A percentile compares a stretch with the other conserved stretches of the same genome.
phyloP scores from a whole-genome alignment of 1,140 invertebrate species.

The Zaprionus davidi region DNA sequence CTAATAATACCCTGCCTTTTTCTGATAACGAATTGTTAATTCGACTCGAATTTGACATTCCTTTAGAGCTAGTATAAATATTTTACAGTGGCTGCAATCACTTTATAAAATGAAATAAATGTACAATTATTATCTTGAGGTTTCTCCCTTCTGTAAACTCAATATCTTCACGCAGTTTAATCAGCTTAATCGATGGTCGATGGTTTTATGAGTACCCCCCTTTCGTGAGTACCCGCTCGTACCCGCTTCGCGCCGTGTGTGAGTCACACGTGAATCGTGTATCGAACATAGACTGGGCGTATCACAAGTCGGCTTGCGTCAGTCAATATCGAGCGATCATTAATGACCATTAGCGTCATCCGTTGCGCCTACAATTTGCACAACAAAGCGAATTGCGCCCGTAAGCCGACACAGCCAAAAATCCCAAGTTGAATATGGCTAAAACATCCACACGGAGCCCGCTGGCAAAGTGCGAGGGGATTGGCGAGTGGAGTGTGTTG shows the following conservation, averaged over 20 bases:
- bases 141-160: background rate
- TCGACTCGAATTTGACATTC: background rate
- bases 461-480: background rate
- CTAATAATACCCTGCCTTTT: background rate
- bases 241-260: background rate
- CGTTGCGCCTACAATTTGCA: constrained; percentile 30
- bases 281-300: constrained; percentile 4
- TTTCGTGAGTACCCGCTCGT: background rate
- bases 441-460: constrained; percentile 6
- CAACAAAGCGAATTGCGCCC: constrained; percentile 65
- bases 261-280: constrained; percentile 32
- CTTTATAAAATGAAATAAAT: background rate
- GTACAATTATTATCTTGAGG: background rate
- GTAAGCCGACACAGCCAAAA: constrained; percentile 45
- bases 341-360: constrained; percentile 53
- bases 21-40: background rate
- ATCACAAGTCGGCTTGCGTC: constrained; percentile 61
- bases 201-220: constrained; percentile 8
- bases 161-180: background rate
- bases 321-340: constrained; percentile 68
- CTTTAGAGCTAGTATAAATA: background rate
- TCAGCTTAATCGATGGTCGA: constrained; percentile 20
- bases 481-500: constrained; percentile 55
- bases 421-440: constrained; percentile 8
- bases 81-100: background rate